Evolutionary conservation across 2,113 vertebrate genomes (phyloP), one percentile per base, ranked within the genome.

Genomic region (Sisor rabdophorus): DNA sequence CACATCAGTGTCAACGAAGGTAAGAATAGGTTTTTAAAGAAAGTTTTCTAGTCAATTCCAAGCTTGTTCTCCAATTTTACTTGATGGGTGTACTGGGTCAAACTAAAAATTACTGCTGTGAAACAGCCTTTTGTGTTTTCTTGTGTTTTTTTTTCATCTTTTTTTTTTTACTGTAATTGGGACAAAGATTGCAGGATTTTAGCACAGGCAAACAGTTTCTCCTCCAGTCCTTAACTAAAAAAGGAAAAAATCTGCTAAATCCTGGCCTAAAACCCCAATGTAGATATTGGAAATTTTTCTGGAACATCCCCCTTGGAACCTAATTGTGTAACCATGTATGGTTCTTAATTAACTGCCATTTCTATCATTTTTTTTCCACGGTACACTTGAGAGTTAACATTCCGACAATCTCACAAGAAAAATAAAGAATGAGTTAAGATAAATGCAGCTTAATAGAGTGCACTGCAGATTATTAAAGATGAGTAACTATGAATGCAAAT

Each of bases 111-210:
- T 71, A 75, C 58, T 70, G 71, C 76, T 13, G 58, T 65, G 64
- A 81, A 81, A 78, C 63, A 56, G 20, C 5, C 56, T 52, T 47
- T 65, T 69, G 60, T 60, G 65, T 75, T 56, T 75, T 56, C 73
- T 69, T 47, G 12, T 56, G 17, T 48, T 15, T 75, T 64, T 70
- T 65, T 22, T 64, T 30, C 26, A n/a, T n/a, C 26, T 58, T 70
- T 22, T 17, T 60, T 58, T 53, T 47, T 78, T 71, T 65, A 52
- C 64, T 78, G 56, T 81, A 81, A 81, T 81, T 78, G 61, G 75
- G 80, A 54, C 56, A 60, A 65, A 44, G 28, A 71, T n/a, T 32
- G 68, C 19, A 56, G 74, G 40, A 26, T 36, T 17, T 16, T 48
- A 44, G 48, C 56, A 32, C 16, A 67, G 63, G 36, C 75, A 61